Conservation (phyloP, 2,113 vertebrate genomes). For the Ancistrus triradiatus region DNA sequence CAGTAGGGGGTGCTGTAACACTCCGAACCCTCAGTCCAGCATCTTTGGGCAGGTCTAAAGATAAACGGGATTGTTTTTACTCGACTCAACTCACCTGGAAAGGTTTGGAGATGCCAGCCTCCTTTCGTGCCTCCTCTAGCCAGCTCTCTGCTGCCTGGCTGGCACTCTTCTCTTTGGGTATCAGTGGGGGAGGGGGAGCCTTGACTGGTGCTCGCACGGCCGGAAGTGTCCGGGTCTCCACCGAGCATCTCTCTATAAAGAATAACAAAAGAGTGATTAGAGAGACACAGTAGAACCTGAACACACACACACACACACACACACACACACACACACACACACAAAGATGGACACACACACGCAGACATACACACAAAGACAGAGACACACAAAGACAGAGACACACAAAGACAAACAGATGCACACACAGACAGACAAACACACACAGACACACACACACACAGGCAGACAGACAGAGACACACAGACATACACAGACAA, state of each 20-base stretch:
- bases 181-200: conserved; percentile 50
- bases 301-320: background rate
- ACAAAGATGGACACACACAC: background rate
- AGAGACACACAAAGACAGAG: no score
- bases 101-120: conserved; percentile 70
- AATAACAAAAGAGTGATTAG: background rate
- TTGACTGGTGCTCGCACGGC: conserved; percentile 56
- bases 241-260: conserved; percentile 56
- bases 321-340: background rate
- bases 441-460: no score
- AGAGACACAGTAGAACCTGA: no score
- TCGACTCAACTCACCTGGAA: conserved; percentile 65
- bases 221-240: conserved; percentile 57
- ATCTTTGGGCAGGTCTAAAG: background rate
- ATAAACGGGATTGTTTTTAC: no score
- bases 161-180: conserved; percentile 51
- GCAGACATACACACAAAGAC: no score
- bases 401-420: no score
- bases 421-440: no score
- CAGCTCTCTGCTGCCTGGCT: conserved; percentile 64
- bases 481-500: no score
- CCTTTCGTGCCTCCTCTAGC: conserved; percentile 70
- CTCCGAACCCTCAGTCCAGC: no score
- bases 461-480: no score
- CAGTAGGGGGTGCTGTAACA: no score